A percentile compares a stretch with the other conserved stretches of the same genome.
Evolutionary conservation across 2,113 vertebrate species (phyloP).

Genomic region (Pituophis catenifer): DNA sequence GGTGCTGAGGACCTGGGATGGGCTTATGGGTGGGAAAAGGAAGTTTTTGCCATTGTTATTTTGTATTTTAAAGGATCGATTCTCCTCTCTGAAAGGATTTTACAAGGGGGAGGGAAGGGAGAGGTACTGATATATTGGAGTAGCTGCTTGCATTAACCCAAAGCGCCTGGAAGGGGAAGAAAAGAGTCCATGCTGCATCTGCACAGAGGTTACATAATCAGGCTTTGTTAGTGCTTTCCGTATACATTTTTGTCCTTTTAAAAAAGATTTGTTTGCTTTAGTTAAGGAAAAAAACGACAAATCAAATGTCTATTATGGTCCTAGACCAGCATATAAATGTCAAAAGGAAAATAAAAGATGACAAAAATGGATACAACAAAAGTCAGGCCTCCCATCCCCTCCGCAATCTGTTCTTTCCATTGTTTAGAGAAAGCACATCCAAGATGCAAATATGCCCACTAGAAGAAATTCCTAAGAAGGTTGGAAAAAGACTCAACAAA

Average conservation of each 20-base stretch:
- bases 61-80: constrained; percentile 9
- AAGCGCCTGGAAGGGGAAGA: constrained; percentile 67
- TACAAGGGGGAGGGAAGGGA: constrained; percentile 1
- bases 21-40: background rate
- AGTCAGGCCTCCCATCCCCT: background rate
- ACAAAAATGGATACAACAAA: constrained; percentile 14
- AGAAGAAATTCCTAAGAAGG: background rate
- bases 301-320: background rate
- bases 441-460: background rate
- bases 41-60: constrained; percentile 18
- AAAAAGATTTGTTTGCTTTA: constrained; percentile 25
- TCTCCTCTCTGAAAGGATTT: constrained; percentile 25
- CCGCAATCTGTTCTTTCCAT: background rate
- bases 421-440: background rate
- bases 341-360: constrained; percentile 30
- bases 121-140: constrained; percentile 15
- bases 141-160: constrained; percentile 69
- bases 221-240: constrained; percentile 75
- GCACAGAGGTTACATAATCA: constrained; percentile 76
- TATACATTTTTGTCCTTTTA: constrained; percentile 43
- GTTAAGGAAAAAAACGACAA: constrained; percentile 18
- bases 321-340: background rate
- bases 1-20: constrained; percentile 58
- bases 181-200: constrained; percentile 79
- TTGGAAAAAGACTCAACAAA: background rate